Evolutionary conservation across 2,888 invertebrate species (phyloP), one percentile per base, ranked within the genome.

Genomic region (Strigamia maritima): DNA sequence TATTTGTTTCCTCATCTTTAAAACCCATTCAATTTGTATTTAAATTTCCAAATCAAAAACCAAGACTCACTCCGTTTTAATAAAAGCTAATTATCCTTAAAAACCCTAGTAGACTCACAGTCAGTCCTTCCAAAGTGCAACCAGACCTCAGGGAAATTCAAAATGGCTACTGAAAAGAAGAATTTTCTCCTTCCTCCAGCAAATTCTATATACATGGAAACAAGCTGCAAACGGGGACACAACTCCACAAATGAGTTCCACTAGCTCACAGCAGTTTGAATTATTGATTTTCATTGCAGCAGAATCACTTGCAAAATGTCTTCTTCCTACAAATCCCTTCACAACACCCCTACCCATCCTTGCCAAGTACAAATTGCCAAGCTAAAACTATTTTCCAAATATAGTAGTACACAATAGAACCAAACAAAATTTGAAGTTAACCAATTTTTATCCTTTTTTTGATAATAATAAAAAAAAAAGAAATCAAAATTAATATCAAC

Each of bases 231-330:
- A 49, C 49, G 16, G 49, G n/a, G 49, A 49, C 49, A 49, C 49
- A 49, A 16, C 49, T 49, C 49, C 49, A 49, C 49, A 49, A 49
- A 49, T 49, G 49, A 49, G 49, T 49, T 49, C 19, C 49, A 49
- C 49, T 49, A 49, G 49, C 49, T 49, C 49, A 49, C 49, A 49
- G 49, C 49, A 49, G 49, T 49, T 49, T 49, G 49, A 49, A 49
- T 49, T 49, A 49, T 49, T 49, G 49, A 49, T 49, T 49, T 49
- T 49, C 49, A 49, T 49, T 49, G 49, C 16, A 49, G 10, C 35
- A 35, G 49, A 49, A 49, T 49, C 49, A 49, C 49, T 49, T 49
- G 49, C 49, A 49, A 49, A 49, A 49, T 49, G n/a, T 49, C 49
- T 49, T 49, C 49, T 19, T 49, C n/a, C 49, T 49, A 49, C 49